Base-by-base conservation (phyloP, 2,797 vertebrate genomes). In the Ptychadena robeensis region DNA sequence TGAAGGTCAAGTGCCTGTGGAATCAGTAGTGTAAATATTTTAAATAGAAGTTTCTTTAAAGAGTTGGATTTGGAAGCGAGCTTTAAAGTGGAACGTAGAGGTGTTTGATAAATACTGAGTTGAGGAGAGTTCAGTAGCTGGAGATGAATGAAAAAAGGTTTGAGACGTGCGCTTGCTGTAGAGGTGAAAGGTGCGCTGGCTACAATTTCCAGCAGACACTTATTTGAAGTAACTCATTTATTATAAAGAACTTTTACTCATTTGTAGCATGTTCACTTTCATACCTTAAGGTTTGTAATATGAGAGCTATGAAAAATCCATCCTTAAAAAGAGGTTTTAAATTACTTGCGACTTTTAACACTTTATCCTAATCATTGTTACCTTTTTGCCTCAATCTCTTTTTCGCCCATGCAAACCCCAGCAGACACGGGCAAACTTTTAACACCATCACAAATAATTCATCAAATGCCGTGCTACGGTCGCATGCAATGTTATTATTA, bases 161-260 rank as follows among this genome's bases (percentile, higher is more conserved):
- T 69, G 8, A 68, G 73, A 76, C 72, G 53, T 65, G 48, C 38
- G 65, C 44, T n/a, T 40, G 67, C 81, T 77, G 73, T 11, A 57
- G 38, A 64, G 73, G 81, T 82, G 65, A 77, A 82, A 71, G 73
- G 67, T 44, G 66, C 63, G 0, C 28, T 32, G 73, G 37, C 37
- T 82, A 82, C 73, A 82, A 77, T 77, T 82, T 82, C 67, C 81
- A 28, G 31, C 53, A 82, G 67, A 77, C 44, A 34, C n/a, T 82
- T 82, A 77, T 82, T 82, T 82, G 73, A 82, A 77, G 73, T 77
- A 64, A 64, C 57, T 82, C 73, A 82, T 82, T 77, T 77, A 71
- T 82, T 77, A 70, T 77, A 71, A 71, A 82, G 73, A 48, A 64
- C 37, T 77, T 57, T 77, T 67, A 44, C 73, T 82, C 81, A 82